phyloP scores from a whole-genome alignment of 1,140 invertebrate species.

The silkworm (Bombyx mori) region ASM3026992v2 NC_085109.1:8825001-8825500 shows the following conservation, averaged over 20 bases:
- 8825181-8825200: no score
- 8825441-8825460: no score
- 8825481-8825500: no score
- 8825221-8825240: no score
- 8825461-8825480: no score
- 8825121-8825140: constrained; percentile 4
- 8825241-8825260: no score
- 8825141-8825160: neutral
- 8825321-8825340: constrained; percentile 10
- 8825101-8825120: constrained; percentile 5
- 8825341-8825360: constrained; percentile 22
- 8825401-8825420: constrained; percentile 27
- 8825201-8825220: no score
- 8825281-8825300: no score
- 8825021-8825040: constrained; percentile 53
- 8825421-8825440: no score
- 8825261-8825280: no score
- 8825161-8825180: no score
- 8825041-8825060: constrained; percentile 55
- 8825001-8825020: constrained; percentile 62
- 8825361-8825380: constrained; percentile 41
- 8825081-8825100: constrained; percentile 4
- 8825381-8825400: constrained; percentile 36
- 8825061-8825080: constrained; percentile 25
- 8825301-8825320: neutral